Conservation (phyloP, 2,888 invertebrate genomes). For the Dilophus febrilis region DNA sequence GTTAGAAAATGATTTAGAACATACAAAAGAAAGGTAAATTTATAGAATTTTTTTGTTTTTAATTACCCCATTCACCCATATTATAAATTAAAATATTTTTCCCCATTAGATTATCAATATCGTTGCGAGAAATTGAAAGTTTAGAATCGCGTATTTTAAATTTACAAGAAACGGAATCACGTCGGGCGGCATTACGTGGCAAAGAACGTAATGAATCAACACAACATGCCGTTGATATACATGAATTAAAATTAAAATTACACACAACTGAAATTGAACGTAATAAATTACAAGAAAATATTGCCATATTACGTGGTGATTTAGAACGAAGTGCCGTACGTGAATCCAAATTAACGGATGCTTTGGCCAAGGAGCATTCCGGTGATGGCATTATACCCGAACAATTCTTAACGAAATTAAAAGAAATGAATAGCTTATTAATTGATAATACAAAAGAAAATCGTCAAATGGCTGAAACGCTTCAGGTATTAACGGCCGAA, state of each 20-base stretch:
- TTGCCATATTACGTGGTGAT: conserved; percentile 23
- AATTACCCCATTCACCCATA: too few relatives aligned
- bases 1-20: conserved; percentile 24
- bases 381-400: conserved; percentile 23
- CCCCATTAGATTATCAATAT: conserved; percentile 24
- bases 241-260: conserved; percentile 21
- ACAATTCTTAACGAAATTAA: conserved; percentile 28
- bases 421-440: conserved; percentile 34
- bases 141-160: conserved; percentile 32
- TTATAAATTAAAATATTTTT: too few relatives aligned
- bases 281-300: conserved; percentile 19
- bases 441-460: conserved; percentile 35
- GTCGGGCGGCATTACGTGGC: conserved; percentile 21
- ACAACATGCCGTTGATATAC: conserved; percentile 22
- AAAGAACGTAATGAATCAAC: conserved; percentile 24
- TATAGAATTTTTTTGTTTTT: conserved; percentile 12
- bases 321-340: conserved; percentile 25
- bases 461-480: conserved; percentile 32
- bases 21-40: conserved; percentile 21
- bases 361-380: conserved; percentile 20
- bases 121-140: conserved; percentile 31
- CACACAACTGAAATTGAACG: conserved; percentile 18
- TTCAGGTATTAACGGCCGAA: conserved; percentile 31
- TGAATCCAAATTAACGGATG: conserved; percentile 25
- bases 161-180: conserved; percentile 26